Base-by-base conservation (phyloP, 2,888 invertebrate genomes). In the Drosophila kambysellisi region DNA sequence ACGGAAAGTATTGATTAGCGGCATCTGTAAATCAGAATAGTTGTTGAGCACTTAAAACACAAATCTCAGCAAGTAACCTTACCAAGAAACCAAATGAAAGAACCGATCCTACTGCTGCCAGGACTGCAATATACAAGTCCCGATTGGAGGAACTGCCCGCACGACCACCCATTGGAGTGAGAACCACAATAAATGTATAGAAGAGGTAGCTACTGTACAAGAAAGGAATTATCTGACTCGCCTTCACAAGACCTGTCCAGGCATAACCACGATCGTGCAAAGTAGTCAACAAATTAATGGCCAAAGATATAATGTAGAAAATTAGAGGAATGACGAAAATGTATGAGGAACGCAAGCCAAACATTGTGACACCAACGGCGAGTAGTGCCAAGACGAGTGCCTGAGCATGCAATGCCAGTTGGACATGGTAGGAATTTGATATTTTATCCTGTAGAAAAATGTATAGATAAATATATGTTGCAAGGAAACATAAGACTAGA, bases 111-210 rank as follows among this genome's bases (percentile, higher is more conserved):
- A 91, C 32, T 11, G 86, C 80, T 35, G 90, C 92, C 25, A 95
- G 68, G 1, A 91, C 88, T 5, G 93, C 94, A 72, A 95, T 93
- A 33, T 94, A 83, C 4, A 95, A 70, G 79, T 96, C 95, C 0
- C 95, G 95, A 81, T 94, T 94, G 5, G 91, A 79, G 1, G 83
- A 81, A 8, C 93, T 91, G 33, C 82, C 81, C 4, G 15, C 90
- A 5, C 95, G 92, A 2, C 94, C 95, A 93, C 94, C 94, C 79
- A 95, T 94, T 1, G 96, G 95, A 9, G 95, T 93, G 59, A 95
- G 94, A 50, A 94, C 92, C 33, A 92, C 92, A 35, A 94, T 91
- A 25, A 94, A 91, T 4, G 92, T 91, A 72, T 94, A 91, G 29
- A 94, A 89, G 29, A 94, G 76, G 80, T 95, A 95, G 17, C 93